Conservation (phyloP, 2,888 invertebrate species). For the Auanema sp. region DNA sequence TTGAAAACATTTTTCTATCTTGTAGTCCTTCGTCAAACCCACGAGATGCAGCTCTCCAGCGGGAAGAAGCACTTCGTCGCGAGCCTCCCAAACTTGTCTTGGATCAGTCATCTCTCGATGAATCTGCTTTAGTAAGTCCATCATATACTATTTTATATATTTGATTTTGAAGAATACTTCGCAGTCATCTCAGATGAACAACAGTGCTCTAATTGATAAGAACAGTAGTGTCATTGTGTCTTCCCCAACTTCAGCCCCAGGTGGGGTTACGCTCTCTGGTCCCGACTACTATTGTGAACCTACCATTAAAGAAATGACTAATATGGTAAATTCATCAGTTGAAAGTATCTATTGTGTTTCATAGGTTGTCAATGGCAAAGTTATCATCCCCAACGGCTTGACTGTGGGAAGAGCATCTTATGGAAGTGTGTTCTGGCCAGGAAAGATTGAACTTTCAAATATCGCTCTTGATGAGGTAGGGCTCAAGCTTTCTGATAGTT, state of each 20-base stretch:
- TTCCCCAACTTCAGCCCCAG: background rate
- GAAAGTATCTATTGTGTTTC: background rate
- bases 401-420: conserved; percentile 67
- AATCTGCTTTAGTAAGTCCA: background rate
- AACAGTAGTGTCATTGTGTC: background rate
- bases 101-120: background rate
- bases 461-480: conserved; percentile 37
- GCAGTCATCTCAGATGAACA: no score
- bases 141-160: background rate
- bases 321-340: conserved; percentile 29
- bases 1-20: background rate
- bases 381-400: conserved; percentile 64
- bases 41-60: conserved; percentile 17
- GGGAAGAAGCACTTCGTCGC: conserved; percentile 14
- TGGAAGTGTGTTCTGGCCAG: conserved; percentile 68
- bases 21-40: conserved; percentile 11
- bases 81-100: conserved; percentile 13
- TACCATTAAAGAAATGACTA: conserved; percentile 76
- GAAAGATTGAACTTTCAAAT: conserved; percentile 52
- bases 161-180: background rate
- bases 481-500: no score
- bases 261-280: conserved; percentile 9
- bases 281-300: conserved; percentile 91
- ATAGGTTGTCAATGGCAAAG: conserved; percentile 27
- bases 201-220: background rate